Conservation (phyloP, 1,140 invertebrate species). For the Daktulosphaira vitifoliae region DNA sequence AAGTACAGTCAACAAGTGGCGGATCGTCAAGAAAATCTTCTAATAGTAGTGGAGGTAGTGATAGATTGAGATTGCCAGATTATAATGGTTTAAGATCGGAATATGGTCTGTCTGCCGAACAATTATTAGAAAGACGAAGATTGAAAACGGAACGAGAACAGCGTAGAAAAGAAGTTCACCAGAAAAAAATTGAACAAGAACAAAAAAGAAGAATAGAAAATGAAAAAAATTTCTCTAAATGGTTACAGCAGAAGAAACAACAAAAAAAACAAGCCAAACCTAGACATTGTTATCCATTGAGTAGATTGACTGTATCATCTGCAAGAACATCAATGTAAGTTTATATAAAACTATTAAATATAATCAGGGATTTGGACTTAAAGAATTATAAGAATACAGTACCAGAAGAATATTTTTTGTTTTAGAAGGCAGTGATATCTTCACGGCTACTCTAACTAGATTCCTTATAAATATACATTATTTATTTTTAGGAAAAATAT, state of each 20-base stretch:
- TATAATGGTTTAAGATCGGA: slow-evolving; percentile 40
- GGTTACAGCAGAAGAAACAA: slow-evolving; percentile 37
- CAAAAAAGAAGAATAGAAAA: slow-evolving; percentile 36
- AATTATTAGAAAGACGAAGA: slow-evolving; percentile 36
- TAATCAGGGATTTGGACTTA: too few species aligned
- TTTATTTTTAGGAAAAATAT: too few species aligned
- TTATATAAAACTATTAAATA: background rate
- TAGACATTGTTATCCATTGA: slow-evolving; percentile 32
- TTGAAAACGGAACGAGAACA: background rate
- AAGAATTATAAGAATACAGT: too few species aligned
- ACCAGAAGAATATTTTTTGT: too few species aligned
- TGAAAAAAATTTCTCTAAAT: slow-evolving; percentile 37
- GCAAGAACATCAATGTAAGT: slow-evolving; percentile 14
- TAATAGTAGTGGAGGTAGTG: background rate
- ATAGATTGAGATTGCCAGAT: slow-evolving; percentile 35
- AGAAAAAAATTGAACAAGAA: slow-evolving; percentile 35
- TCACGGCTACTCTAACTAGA: too few species aligned
- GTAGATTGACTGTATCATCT: slow-evolving; percentile 9
- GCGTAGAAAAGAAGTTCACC: slow-evolving; percentile 14
- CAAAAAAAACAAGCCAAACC: slow-evolving; percentile 34
- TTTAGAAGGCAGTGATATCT: too few species aligned
- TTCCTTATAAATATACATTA: too few species aligned
- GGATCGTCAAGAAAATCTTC: too few species aligned
- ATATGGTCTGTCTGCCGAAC: slow-evolving; percentile 40
- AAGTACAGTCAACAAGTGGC: background rate